These are phyloP conservation scores for Danio aesculapii DNA, from an alignment of 2,797 vertebrate species.

Conservation along the genomic window DNA sequence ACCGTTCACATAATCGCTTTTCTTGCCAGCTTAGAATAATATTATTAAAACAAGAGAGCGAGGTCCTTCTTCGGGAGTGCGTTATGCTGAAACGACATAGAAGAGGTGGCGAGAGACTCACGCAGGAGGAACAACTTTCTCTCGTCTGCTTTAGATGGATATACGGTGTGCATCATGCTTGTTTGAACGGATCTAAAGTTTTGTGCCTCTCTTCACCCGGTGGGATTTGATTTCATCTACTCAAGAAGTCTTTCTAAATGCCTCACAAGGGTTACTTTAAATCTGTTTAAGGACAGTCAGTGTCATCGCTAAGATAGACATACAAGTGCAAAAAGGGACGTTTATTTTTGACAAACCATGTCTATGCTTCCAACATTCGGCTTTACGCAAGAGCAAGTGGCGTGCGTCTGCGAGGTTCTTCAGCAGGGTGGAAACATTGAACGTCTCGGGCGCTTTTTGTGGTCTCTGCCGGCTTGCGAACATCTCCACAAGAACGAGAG, in stretches of 20 bases:
- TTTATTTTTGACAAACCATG: conserved; percentile 83
- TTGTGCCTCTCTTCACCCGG: conserved; percentile 55
- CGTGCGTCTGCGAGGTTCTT: conserved; percentile 95
- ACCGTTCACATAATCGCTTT: conserved; percentile 94
- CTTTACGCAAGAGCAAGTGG: conserved; percentile 98
- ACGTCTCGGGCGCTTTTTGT: conserved; percentile 93
- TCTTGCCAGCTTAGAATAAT: conserved; percentile 99
- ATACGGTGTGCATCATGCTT: conserved; percentile 69
- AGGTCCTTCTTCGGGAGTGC: conserved; percentile 80
- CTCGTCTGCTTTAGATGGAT: conserved; percentile 72
- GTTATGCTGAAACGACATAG: conserved; percentile 81
- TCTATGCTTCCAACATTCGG: conserved; percentile 98
- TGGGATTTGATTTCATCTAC: conserved; percentile 68
- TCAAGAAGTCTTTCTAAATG: conserved; percentile 53
- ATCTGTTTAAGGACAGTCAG: conserved; percentile 67
- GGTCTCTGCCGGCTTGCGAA: conserved; percentile 96
- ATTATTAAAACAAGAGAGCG: conserved; percentile 92
- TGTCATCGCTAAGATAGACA: conserved; percentile 69
- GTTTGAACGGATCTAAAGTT: conserved; percentile 74
- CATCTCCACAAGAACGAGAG: conserved; percentile 98
- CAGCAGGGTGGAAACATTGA: conserved; percentile 98
- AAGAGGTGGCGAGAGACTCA: conserved; percentile 78
- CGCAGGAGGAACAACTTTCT: conserved; percentile 74
- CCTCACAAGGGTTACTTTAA: conserved; percentile 69
- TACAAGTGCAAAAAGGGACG: conserved; percentile 65